Conservation (phyloP, 2,888 invertebrate genomes). For the Scrobipalpa costella region DNA sequence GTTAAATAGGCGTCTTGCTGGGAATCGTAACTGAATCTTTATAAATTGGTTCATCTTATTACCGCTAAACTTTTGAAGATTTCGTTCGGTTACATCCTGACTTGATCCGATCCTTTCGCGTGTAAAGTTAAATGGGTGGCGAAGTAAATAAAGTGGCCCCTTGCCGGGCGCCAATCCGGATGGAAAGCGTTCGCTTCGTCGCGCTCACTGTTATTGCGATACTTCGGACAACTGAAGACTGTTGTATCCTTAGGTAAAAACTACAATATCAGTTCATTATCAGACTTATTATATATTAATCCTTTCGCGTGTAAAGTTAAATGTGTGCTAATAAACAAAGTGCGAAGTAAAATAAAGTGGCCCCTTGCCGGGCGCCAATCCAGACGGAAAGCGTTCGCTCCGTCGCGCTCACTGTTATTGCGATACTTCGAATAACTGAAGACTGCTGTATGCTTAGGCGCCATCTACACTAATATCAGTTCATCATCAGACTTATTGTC, state of each 20-base stretch:
- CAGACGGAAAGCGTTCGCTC: slow-evolving; percentile 45
- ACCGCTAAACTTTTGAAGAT: not conserved
- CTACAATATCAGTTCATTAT: not conserved
- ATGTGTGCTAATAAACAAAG: slow-evolving; percentile 21
- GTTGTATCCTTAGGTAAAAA: not conserved
- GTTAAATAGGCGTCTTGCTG: not conserved
- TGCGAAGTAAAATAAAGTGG: slow-evolving; percentile 41
- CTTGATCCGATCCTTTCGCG: too few species aligned
- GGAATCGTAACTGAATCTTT: not conserved
- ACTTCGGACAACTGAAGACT: slow-evolving; percentile 37
- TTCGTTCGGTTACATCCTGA: not conserved
- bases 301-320: not conserved
- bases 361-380: slow-evolving; percentile 52
- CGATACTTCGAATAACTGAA: slow-evolving; percentile 40
- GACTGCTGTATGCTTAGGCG: not conserved
- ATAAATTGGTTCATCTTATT: not conserved
- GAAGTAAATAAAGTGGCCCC: slow-evolving; percentile 45
- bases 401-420: slow-evolving; percentile 56
- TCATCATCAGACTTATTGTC: not conserved
- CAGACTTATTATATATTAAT: not conserved
- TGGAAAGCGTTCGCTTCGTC: slow-evolving; percentile 47
- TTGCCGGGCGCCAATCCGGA: slow-evolving; percentile 52
- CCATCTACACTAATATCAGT: not conserved
- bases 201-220: slow-evolving; percentile 55
- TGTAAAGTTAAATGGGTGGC: slow-evolving; percentile 11